A percentile compares a stretch with the other conserved stretches of the same genome.
phyloP scores from a whole-genome alignment of 2,888 invertebrate species.

The Troides helena region DNA sequence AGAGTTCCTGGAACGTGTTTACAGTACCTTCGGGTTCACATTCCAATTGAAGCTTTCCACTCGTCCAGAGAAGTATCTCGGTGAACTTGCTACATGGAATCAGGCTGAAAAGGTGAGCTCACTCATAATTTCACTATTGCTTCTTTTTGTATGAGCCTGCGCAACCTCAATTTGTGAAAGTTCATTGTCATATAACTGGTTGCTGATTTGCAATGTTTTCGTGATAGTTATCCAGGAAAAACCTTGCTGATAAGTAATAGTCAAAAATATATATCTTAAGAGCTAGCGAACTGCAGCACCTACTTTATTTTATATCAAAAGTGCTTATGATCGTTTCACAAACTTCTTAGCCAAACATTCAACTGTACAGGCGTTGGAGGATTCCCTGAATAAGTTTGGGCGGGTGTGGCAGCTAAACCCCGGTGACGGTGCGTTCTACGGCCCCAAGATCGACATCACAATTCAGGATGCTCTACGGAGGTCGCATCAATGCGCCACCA shows the following conservation, averaged over 20 bases:
- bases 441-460: slow-evolving; percentile 99
- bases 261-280: too few relatives aligned
- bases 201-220: too few relatives aligned
- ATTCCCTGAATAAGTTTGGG: slow-evolving; percentile 92
- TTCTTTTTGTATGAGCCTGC: too few relatives aligned
- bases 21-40: slow-evolving; percentile 95
- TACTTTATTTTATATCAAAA: too few relatives aligned
- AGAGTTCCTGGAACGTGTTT: slow-evolving; percentile 94
- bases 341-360: not conserved
- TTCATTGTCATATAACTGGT: too few relatives aligned
- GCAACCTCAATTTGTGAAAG: too few relatives aligned
- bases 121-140: too few relatives aligned
- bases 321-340: too few relatives aligned
- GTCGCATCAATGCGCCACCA: slow-evolving; percentile 97
- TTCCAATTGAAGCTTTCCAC: slow-evolving; percentile 96
- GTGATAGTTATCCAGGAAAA: too few relatives aligned
- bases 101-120: slow-evolving; percentile 88
- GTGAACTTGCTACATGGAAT: slow-evolving; percentile 94
- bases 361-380: slow-evolving; percentile 83
- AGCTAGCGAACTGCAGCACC: too few relatives aligned
- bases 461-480: slow-evolving; percentile 95
- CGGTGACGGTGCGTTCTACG: slow-evolving; percentile 99
- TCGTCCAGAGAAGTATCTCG: slow-evolving; percentile 95
- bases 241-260: too few relatives aligned
- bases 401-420: slow-evolving; percentile 94